Evolutionary conservation across 2,797 vertebrate genomes (phyloP).

Genomic region (Pseudochirops cupreus): DNA sequence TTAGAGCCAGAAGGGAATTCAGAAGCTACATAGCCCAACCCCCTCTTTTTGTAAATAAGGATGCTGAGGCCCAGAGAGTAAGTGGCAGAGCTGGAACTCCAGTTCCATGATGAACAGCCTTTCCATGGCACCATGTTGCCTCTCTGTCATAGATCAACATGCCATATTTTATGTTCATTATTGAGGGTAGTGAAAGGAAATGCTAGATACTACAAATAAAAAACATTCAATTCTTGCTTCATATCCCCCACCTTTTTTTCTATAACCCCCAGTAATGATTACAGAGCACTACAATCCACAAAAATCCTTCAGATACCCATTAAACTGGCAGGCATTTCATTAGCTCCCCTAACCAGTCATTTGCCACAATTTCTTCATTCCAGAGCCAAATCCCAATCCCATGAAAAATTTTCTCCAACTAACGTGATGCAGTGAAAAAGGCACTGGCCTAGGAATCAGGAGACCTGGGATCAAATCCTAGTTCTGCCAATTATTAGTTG

Average conservation of each 20-base stretch:
- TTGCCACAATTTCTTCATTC: not conserved
- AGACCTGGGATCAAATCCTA: not conserved
- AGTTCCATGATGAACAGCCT: not conserved
- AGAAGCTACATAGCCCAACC: not conserved
- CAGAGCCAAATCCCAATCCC: not conserved
- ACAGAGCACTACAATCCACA: not conserved
- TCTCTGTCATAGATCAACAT: not conserved
- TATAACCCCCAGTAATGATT: not conserved
- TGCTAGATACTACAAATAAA: not conserved
- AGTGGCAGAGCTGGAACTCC: not conserved
- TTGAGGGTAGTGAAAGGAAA: not conserved
- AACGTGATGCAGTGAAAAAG: not conserved
- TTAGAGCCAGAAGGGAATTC: not conserved
- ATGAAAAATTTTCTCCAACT: not conserved
- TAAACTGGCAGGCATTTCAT: not conserved
- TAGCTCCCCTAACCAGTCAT: not conserved
- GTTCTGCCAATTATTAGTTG: not conserved
- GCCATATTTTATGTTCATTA: not conserved
- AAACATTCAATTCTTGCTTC: not conserved
- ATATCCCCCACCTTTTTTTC: not conserved
- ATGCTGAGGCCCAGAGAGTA: not conserved
- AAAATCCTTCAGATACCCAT: not conserved
- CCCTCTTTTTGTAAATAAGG: not conserved
- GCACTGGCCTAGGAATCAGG: not conserved
- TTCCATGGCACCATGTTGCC: not conserved